Evolutionary conservation across 2,797 vertebrate species (phyloP).

Genomic region (Pseudomugil tenellus): DNA sequence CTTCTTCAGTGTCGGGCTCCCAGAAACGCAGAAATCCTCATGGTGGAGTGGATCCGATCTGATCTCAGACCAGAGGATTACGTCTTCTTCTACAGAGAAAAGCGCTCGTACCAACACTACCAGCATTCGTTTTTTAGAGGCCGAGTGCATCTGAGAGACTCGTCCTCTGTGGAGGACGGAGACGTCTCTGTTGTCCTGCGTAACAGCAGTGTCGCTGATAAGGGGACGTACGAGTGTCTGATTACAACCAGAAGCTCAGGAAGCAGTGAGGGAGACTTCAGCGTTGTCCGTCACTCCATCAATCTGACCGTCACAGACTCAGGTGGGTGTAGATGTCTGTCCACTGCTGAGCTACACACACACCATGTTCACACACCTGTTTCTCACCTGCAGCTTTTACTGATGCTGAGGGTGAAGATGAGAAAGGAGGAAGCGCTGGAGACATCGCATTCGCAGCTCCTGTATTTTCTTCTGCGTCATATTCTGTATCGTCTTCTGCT

Average conservation of each 20-base stretch:
- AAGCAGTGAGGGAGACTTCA: not conserved
- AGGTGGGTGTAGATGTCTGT: not conserved
- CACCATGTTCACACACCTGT: too few species aligned
- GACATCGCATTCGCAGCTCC: too few species aligned
- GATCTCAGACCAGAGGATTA: not conserved
- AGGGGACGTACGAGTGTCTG: not conserved
- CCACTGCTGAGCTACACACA: too few species aligned
- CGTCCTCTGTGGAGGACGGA: not conserved
- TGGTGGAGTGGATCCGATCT: conserved; percentile 9
- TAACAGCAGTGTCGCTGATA: not conserved
- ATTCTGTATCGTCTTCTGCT: too few species aligned
- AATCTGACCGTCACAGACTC: not conserved
- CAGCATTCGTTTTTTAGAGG: conserved; percentile 6
- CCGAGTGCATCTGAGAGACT: not conserved
- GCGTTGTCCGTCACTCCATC: not conserved
- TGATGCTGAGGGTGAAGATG: too few species aligned
- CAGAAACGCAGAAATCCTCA: not conserved
- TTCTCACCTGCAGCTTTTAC: too few species aligned
- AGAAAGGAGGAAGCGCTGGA: too few species aligned
- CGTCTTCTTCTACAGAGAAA: conserved; percentile 15
- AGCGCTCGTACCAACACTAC: not conserved
- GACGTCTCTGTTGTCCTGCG: conserved; percentile 2
- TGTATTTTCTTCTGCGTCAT: too few species aligned
- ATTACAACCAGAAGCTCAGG: not conserved
- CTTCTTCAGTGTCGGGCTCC: not conserved